A percentile compares a stretch with the other conserved stretches of the same genome.
Conservation (phyloP, 2,888 invertebrate genomes). For the Ashinkailepas kermadecensis region DNA sequence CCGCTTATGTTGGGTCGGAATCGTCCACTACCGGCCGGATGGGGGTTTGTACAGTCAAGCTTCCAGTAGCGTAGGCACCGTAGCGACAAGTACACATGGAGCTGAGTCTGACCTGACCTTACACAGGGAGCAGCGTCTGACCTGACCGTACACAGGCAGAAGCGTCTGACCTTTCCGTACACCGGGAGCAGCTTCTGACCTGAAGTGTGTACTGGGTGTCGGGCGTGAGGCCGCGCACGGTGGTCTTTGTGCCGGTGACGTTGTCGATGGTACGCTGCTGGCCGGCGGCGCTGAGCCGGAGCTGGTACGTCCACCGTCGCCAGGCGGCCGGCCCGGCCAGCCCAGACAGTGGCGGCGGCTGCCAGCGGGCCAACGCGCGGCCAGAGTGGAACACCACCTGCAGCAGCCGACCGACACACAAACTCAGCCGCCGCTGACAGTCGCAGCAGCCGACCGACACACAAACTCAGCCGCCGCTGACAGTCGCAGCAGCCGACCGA, state of each 20-base stretch:
- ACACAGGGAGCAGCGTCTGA: background rate
- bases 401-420: constrained; percentile 51
- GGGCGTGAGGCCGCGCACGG: constrained; percentile 49
- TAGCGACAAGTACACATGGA: too few relatives aligned
- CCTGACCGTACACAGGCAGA: background rate
- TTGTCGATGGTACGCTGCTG: background rate
- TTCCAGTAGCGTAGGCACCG: too few relatives aligned
- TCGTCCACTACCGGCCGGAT: too few relatives aligned
- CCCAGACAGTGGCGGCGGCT: background rate
- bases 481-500: too few relatives aligned
- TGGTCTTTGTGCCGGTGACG: constrained; percentile 45
- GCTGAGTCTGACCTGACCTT: too few relatives aligned
- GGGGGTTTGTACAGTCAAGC: too few relatives aligned
- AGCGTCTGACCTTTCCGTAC: background rate
- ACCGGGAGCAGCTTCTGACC: background rate
- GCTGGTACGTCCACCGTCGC: background rate
- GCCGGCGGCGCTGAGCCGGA: background rate
- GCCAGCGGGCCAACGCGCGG: constrained; percentile 5
- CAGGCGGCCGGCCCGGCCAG: constrained; percentile 1
- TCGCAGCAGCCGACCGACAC: too few relatives aligned
- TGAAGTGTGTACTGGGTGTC: constrained; percentile 29
- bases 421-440: too few relatives aligned
- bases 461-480: too few relatives aligned
- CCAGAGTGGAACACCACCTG: constrained; percentile 17
- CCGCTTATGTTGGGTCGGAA: too few relatives aligned